Evolutionary conservation across 2,888 invertebrate species (phyloP).

Genomic region (Drosophila meridionalis): DNA sequence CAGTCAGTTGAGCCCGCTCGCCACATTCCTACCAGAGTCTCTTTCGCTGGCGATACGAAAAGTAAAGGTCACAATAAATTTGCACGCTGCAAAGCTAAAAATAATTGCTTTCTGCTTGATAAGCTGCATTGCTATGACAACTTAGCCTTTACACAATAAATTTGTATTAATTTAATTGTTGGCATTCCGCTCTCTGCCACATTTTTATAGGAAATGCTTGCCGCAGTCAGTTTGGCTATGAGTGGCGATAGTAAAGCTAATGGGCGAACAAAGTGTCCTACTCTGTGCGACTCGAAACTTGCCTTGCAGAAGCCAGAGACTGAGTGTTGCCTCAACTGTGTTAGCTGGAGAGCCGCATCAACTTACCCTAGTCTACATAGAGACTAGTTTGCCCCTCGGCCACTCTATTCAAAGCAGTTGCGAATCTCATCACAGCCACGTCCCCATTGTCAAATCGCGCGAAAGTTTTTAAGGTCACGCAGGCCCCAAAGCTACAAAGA

Average conservation of each 20-base stretch:
- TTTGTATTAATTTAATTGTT: slow-evolving; percentile 2
- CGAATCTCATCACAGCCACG: slow-evolving; percentile 41
- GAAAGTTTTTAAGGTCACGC: slow-evolving; percentile 62
- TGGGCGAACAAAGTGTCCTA: neutral
- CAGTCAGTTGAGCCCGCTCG: neutral
- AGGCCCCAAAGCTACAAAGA: slow-evolving; percentile 36
- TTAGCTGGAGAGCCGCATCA: slow-evolving; percentile 25
- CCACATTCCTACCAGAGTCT: neutral
- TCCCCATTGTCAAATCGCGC: slow-evolving; percentile 68
- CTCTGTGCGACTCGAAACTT: neutral
- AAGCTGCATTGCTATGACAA: slow-evolving; percentile 3
- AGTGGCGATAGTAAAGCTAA: neutral
- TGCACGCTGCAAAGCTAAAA: neutral
- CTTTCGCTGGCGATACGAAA: neutral
- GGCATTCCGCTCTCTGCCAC: neutral
- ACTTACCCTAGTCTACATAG: slow-evolving; percentile 37
- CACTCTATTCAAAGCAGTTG: slow-evolving; percentile 32
- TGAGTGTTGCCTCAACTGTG: neutral
- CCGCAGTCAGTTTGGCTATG: neutral
- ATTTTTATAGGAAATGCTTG: neutral
- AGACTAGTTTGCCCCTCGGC: slow-evolving; percentile 24
- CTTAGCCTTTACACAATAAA: slow-evolving; percentile 1
- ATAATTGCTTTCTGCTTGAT: slow-evolving; percentile 11
- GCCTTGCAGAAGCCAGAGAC: neutral
- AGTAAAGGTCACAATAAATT: slow-evolving; percentile 3